Evolutionary conservation across 2,113 vertebrate genomes (phyloP).

Genomic region (Dromaius novaehollandiae): DNA sequence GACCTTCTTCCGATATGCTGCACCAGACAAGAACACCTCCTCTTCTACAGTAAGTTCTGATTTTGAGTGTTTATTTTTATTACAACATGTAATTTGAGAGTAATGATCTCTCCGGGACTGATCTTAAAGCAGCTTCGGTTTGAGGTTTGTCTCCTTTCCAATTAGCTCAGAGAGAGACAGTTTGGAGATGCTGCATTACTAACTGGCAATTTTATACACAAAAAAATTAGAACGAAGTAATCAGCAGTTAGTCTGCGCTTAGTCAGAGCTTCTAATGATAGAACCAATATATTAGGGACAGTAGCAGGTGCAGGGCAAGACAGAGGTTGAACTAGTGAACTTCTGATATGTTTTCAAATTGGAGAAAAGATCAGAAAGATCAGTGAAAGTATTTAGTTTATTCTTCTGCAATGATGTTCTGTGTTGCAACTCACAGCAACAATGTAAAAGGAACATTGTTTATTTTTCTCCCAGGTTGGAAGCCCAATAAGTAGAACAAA

Average conservation of each 20-base stretch:
- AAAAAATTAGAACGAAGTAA: not conserved
- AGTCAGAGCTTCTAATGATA: not conserved
- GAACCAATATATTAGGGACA: not conserved
- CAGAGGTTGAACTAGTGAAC: not conserved
- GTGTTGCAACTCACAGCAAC: not conserved
- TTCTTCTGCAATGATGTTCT: not conserved
- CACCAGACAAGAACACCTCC: constrained; percentile 91
- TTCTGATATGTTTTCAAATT: not conserved
- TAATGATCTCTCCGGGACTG: not conserved
- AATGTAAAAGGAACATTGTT: not conserved
- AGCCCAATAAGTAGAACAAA: constrained; percentile 95
- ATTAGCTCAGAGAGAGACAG: not conserved
- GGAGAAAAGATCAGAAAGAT: not conserved
- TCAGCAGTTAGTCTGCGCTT: not conserved
- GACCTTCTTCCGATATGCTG: constrained; percentile 96
- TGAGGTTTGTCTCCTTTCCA: not conserved
- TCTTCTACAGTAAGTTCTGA: constrained; percentile 88
- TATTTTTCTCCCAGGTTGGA: constrained; percentile 84
- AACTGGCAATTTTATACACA: not conserved
- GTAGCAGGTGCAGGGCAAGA: not conserved
- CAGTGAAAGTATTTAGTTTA: not conserved
- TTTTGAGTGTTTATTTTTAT: not conserved
- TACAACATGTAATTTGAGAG: not conserved
- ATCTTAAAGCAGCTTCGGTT: not conserved
- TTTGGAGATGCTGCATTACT: not conserved